A percentile compares a stretch with the other conserved stretches of the same genome.
Evolutionary conservation across 1,140 invertebrate genomes (phyloP).

Genomic region (Antheraea pernyi): DNA sequence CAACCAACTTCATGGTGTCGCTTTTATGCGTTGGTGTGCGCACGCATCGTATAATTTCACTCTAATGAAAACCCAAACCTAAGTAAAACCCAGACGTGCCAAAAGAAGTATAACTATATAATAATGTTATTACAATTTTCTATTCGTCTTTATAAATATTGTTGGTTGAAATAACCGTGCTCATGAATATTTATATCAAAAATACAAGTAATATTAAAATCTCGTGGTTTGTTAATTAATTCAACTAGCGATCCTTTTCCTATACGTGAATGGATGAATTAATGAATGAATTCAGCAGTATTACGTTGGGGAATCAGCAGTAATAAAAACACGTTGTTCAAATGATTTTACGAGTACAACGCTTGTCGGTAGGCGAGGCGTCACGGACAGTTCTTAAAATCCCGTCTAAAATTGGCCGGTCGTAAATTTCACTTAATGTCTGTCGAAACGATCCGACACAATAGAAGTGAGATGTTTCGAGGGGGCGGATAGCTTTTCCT

Average conservation of each 20-base stretch:
- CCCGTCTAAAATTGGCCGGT: constrained; percentile 40
- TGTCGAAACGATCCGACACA: constrained; percentile 37
- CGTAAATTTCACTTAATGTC: constrained; percentile 43
- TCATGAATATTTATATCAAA: too few relatives aligned
- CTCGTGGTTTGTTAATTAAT: not conserved
- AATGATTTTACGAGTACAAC: constrained; percentile 8
- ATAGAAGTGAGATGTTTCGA: constrained; percentile 29
- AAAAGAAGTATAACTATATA: too few relatives aligned
- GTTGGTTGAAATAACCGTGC: too few relatives aligned
- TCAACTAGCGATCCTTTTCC: not conserved
- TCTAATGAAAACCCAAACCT: too few relatives aligned
- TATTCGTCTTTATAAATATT: too few relatives aligned
- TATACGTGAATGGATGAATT: not conserved
- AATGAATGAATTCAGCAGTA: not conserved
- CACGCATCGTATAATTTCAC: too few relatives aligned
- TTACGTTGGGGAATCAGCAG: not conserved
- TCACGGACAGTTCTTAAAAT: constrained; percentile 38
- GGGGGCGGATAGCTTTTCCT: constrained; percentile 24
- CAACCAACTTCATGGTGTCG: too few relatives aligned
- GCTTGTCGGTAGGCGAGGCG: constrained; percentile 15
- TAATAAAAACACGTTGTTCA: constrained; percentile 11
- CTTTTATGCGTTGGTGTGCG: too few relatives aligned
- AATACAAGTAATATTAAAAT: too few relatives aligned
- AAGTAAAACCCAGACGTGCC: too few relatives aligned
- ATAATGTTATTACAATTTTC: too few relatives aligned